Base-by-base conservation (phyloP, 2,888 invertebrate genomes). In the Drosophila austrosaltans region DNA sequence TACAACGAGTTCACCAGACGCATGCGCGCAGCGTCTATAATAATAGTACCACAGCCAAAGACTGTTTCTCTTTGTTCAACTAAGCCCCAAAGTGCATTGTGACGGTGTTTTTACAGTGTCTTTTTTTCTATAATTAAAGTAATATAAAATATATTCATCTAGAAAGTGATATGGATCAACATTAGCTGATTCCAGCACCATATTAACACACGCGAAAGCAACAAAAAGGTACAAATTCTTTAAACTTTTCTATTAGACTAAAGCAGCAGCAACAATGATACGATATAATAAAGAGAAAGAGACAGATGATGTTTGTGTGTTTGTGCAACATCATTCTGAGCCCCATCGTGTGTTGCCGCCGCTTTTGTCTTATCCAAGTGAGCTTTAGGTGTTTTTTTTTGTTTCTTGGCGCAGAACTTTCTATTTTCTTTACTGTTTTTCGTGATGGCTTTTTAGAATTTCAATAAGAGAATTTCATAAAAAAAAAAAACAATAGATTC, bases 391-490 rank as follows among this genome's bases (percentile, higher is more conserved):
- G 8, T 40, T 40, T 40, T 40, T 40, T 40, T 40, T 40, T 39
- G 30, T 39, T 39, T 39, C 12, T 39, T 48, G 66, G 62, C 74
- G 75, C 79, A 90, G 90, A 90, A 91, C 90, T 91, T 90, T 90
- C 89, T 90, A 90, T 91, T 90, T 90, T 91, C 89, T 89, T 91
- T 87, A 82, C 78, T 77, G 78, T 78, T 88, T 78, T 88, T 83
- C 75, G 78, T 78, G 78, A 16, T 76, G 63, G 64, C 68, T 76
- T 65, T 53, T 63, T 57, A 64, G 75, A 73, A 72, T 62, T 56
- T 53, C 39, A 64, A 53, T 53, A 7, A 28, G 32, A 20, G 25
- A 53, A 10, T 40, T 36, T 42, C 42, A 42, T 42, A 16, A 16
- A 16, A 16, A 16, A 16, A 48, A 48, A 48, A 48, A 7, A 3